Evolutionary conservation across 2,797 vertebrate species (phyloP), one percentile per base, ranked within the genome.

Genomic region (Carapus acus): DNA sequence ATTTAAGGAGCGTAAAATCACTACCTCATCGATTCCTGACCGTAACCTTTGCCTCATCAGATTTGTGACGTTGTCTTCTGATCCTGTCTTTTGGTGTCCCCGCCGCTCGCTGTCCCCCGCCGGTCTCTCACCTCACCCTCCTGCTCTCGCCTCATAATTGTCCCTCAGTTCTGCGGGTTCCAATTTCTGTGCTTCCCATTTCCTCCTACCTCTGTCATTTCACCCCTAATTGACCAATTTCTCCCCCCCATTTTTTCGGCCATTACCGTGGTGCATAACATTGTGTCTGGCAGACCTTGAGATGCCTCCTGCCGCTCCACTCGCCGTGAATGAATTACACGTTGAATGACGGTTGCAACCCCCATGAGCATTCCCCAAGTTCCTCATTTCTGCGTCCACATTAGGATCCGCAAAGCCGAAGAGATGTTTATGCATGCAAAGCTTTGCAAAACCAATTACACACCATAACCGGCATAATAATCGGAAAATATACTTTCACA

Each of bases 1-100:
- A 70, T 83, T 78, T 73, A 64, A 65, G 19, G 47, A 58, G 52
- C 40, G 65, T 66, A 65, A 67, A 62, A 83, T 80, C 72, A 67
- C 54, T 52, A 8, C 43, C 58, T 31, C 43, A 81, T 80, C 53
- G 77, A 83, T 80, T 74, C 24, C 33, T 46, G 45, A 72, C 46
- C 42, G 65, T 74, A 72, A 72, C 70, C 66, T 76, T 77, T 77
- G 47, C 58, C 57, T 71, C 53, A 48, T 66, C 53, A 75, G 59
- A 79, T 76, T 58, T 54, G 42, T 61, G 62, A 72, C 11, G 17
- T 58, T 27, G 24, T 65, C 71, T 70, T 48, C 57, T 38, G 14
- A 46, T 42, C 41, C 14, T 48, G 46, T 33, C 17, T 51, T 20
- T 4, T 18, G 33, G 38, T 58, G 18, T 34, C 54, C 57, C 45